Base-by-base conservation (phyloP, 2,113 vertebrate genomes). In the Rhombomys opimus region DNA sequence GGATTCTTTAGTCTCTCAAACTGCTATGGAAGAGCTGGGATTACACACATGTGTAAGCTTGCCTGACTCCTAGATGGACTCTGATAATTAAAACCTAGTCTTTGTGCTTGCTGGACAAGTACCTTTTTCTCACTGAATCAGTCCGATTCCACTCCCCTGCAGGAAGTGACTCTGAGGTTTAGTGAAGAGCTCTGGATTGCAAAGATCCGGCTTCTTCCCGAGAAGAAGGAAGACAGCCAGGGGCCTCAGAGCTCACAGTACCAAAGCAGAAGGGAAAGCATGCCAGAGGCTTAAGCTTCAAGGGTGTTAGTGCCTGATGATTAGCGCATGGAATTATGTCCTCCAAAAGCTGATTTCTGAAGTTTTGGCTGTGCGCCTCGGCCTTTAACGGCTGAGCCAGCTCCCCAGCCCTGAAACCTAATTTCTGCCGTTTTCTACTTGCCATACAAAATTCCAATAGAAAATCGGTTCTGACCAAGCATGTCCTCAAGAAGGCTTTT, bases 391-490 rank as follows among this genome's bases (percentile, higher is more conserved):
- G 25, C 81, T 63, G 59, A 18, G 7, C 14, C 15, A 25, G 41
- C 81, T 84, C 81, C 63, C 38, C 61, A 65, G 61, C 38, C 61
- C 61, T 85, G 41, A 67, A 32, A 67, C 82, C 61, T 67, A 67
- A 52, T 52, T 68, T 61, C 76, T 84, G 7, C 73, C 54, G 50
- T 89, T 89, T 96, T 54, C 84, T 87, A 52, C 61, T 63, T 0
- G 7, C 77, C 61, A 35, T 0, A 0, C 27, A 93, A 78, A 97
- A 94, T 0, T 10, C 85, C 94, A 97, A 38, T 87, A 92, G 97
- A 96, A 98, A 97, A 46, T 89, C 96, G 97, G 96, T 98, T 98
- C 97, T 97, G 93, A 96, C 93, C 30, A 78, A 32, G 25, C 57
- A 0, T 0, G 2, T 91, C 91, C 96, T 96, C 94, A 75, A 63